phyloP scores from a whole-genome alignment of 2,113 vertebrate genomes.

The Echinops telfairi region DNA sequence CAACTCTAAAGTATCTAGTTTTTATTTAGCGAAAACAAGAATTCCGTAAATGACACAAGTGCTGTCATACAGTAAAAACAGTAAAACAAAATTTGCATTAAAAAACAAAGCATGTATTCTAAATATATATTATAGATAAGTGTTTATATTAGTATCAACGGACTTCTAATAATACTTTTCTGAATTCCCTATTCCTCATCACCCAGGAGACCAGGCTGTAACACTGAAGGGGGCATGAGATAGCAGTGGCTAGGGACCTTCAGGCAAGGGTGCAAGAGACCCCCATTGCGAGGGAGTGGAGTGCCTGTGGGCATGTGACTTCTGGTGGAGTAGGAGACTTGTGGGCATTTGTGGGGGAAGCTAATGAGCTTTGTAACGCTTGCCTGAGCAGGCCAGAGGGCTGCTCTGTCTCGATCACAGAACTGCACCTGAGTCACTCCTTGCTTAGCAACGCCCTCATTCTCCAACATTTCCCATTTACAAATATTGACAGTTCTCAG shows the following conservation, averaged over 20 bases:
- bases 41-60: constrained; percentile 47
- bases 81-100: background rate
- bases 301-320: background rate
- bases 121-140: constrained; percentile 1
- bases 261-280: too few relatives aligned
- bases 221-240: background rate
- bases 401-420: background rate
- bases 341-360: background rate
- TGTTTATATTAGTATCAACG: background rate
- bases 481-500: background rate
- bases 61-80: background rate
- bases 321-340: background rate
- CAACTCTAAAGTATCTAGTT: constrained; percentile 3
- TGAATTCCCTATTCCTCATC: background rate
- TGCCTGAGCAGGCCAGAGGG: background rate
- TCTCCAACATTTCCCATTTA: background rate
- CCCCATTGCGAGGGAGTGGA: background rate
- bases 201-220: background rate
- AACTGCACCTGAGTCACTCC: background rate
- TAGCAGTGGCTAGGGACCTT: background rate
- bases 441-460: background rate
- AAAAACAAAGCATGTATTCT: background rate
- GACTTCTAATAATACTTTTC: background rate
- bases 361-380: background rate
- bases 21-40: background rate